Evolutionary conservation across 2,113 vertebrate species (phyloP).

Genomic region (Callionymus lyra): DNA sequence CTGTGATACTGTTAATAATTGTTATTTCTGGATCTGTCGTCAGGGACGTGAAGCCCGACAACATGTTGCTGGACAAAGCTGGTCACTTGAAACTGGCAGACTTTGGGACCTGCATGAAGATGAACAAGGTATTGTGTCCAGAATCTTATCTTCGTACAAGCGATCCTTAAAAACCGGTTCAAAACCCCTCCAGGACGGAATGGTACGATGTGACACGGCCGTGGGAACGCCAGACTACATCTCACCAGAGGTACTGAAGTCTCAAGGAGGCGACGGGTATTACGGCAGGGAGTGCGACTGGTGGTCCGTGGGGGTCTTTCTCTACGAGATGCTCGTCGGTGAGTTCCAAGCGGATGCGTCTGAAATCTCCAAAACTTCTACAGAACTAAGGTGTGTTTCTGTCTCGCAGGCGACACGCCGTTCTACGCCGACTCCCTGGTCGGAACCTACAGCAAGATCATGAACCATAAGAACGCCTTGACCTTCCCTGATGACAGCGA

Average conservation of each 20-base stretch:
- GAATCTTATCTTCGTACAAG: neutral
- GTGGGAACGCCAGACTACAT: slow-evolving; percentile 98
- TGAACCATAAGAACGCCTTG: slow-evolving; percentile 98
- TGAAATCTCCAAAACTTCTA: too few relatives aligned
- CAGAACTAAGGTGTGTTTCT: slow-evolving; percentile 2
- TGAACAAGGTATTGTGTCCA: slow-evolving; percentile 84
- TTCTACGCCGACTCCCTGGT: slow-evolving; percentile 98
- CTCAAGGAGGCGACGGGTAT: slow-evolving; percentile 95
- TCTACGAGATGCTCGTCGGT: slow-evolving; percentile 99
- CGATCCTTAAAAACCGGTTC: neutral
- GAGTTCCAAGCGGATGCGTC: slow-evolving; percentile 49
- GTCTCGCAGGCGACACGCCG: slow-evolving; percentile 84
- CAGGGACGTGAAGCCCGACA: slow-evolving; percentile 98
- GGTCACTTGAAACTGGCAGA: slow-evolving; percentile 97
- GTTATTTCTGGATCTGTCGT: neutral
- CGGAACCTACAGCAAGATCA: slow-evolving; percentile 98
- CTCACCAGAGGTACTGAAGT: slow-evolving; percentile 97
- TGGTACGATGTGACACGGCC: slow-evolving; percentile 98
- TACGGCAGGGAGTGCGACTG: slow-evolving; percentile 97
- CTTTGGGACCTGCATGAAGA: slow-evolving; percentile 99
- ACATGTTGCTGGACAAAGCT: slow-evolving; percentile 96
- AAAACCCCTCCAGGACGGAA: slow-evolving; percentile 76
- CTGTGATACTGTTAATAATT: neutral
- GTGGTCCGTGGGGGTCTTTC: slow-evolving; percentile 98
- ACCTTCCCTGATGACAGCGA: slow-evolving; percentile 95